A percentile compares a stretch with the other conserved stretches of the same genome.
Conservation (phyloP, 1,140 invertebrate genomes). For the Euwallacea similis region DNA sequence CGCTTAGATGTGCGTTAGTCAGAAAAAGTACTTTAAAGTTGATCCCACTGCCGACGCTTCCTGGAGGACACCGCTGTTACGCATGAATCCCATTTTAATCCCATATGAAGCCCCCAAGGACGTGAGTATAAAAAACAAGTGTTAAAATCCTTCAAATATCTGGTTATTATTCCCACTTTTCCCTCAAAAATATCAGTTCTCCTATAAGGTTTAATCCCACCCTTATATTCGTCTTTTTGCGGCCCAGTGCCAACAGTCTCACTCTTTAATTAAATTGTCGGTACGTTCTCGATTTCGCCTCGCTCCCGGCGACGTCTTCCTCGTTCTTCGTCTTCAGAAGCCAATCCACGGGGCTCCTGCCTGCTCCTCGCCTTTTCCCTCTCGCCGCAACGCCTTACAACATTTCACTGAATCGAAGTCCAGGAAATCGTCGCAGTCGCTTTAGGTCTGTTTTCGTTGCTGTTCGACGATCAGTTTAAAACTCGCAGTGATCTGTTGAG, state of each 20-base stretch:
- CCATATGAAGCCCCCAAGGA: too few species aligned
- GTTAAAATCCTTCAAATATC: too few species aligned
- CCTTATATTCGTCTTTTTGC: too few species aligned
- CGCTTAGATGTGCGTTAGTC: too few species aligned
- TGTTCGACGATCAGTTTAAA: conserved; percentile 88
- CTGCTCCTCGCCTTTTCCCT: conserved; percentile 66
- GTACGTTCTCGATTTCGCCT: conserved; percentile 92
- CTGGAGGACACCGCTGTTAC: too few species aligned
- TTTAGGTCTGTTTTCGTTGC: conserved; percentile 66
- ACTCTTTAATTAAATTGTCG: conserved; percentile 82
- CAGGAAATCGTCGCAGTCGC: conserved; percentile 58
- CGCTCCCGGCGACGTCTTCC: conserved; percentile 80
- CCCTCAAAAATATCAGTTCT: too few species aligned
- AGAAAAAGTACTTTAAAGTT: too few species aligned
- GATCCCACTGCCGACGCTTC: too few species aligned
- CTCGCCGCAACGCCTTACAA: conserved; percentile 59
- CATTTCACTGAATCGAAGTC: conserved; percentile 55
- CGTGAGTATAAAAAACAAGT: too few species aligned
- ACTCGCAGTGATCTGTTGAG: conserved; percentile 87
- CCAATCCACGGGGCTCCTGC: conserved; percentile 65
- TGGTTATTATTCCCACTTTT: too few species aligned
- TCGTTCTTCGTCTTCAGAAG: conserved; percentile 88
- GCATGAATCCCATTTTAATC: too few species aligned
- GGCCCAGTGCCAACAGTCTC: conserved; percentile 56
- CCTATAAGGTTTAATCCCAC: too few species aligned